phyloP scores from a whole-genome alignment of 2,113 vertebrate genomes.

The Pampusana beccarii region DNA sequence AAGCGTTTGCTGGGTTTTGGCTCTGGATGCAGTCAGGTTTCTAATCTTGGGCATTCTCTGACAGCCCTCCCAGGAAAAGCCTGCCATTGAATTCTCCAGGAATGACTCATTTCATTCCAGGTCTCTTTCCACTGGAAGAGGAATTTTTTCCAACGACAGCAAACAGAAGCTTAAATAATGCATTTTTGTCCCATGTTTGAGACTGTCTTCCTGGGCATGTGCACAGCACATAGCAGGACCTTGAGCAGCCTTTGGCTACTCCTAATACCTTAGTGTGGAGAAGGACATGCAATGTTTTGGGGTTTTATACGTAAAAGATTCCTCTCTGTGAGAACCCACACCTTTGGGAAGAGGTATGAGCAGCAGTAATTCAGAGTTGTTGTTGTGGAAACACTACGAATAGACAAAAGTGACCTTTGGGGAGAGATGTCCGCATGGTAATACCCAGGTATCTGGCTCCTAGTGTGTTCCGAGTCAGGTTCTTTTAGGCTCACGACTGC shows the following conservation, averaged over 20 bases:
- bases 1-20: not conserved
- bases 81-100: constrained; percentile 55
- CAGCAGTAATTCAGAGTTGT: not conserved
- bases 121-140: constrained; percentile 58
- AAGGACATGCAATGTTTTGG: not conserved
- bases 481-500: not conserved
- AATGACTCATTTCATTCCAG: constrained; percentile 64
- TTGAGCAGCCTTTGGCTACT: not conserved
- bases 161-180: constrained; percentile 50
- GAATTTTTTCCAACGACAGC: constrained; percentile 35
- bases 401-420: not conserved
- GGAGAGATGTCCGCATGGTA: rapidly evolving
- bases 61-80: constrained; percentile 13
- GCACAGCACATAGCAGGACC: not conserved
- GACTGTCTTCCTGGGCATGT: not conserved
- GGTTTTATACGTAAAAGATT: not conserved
- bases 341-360: not conserved
- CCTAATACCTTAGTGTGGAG: not conserved
- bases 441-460: not conserved
- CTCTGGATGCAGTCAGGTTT: constrained; percentile 33
- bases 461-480: not conserved
- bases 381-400: not conserved
- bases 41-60: constrained; percentile 63
- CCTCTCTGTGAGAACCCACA: not conserved
- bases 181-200: not conserved